Base-by-base conservation (phyloP, 2,797 vertebrate genomes). In the Loris lydekkerianus region DNA sequence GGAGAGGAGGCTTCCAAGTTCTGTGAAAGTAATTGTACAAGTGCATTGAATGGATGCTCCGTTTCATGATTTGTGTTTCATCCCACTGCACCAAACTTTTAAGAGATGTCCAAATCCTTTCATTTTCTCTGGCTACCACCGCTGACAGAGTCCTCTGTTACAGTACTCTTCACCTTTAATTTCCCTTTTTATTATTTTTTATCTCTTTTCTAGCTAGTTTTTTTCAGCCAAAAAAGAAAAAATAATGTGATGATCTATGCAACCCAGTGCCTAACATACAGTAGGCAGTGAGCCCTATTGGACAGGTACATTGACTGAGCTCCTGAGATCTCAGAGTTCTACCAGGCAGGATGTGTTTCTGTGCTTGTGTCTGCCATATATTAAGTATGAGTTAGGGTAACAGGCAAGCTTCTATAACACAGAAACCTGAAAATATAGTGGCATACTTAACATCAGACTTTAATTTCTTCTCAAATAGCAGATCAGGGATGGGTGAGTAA, bases 101-200 rank as follows among this genome's bases (percentile, higher is more conserved):
- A 96, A 97, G 81, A 96, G 70, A 76, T 60, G 14, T 61, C 67
- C 89, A 97, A 97, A 97, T 97, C 96, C 93, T 97, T 96, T 97
- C 91, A 89, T 97, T 97, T 96, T 93, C 89, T 92, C 86, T 78
- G 81, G 72, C 72, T 89, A 61, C 69, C 46, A 85, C 34, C 90
- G 86, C 78, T 75, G 82, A 95, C 92, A 82, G 53, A 95, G 86
- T 81, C 34, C 83, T 93, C 78, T 86, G 34, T 73, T 40, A 89
- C 11, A 75, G 65, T 40, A 72, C 40, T 91, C 63, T 40, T 86
- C 81, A 83, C 90, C 81, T 94, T 93, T 81, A 84, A 93, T 95
- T 90, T 92, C 56, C 17, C 11, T 85, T 60, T 85, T n/a, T 53
- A 63, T 78, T 94, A 1, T 21, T 89, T 72, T 81, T 56, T 43